Evolutionary conservation across 2,888 invertebrate species (phyloP), one percentile per base, ranked within the genome.

Genomic region (Cheilosia impressa): DNA sequence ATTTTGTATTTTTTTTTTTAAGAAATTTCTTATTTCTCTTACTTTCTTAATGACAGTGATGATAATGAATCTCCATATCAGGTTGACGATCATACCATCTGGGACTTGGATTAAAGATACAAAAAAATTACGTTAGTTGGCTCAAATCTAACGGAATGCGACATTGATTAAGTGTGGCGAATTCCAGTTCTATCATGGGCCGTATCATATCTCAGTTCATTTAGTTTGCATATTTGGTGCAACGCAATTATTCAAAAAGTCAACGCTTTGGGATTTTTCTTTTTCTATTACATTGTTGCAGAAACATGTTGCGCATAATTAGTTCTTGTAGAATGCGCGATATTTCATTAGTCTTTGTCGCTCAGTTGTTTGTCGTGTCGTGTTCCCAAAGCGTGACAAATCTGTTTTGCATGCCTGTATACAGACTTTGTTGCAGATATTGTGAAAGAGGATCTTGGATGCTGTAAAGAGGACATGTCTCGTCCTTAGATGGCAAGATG

Each of bases 301-400:
- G 62, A 62, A 7, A 62, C 27, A 62, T 62, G 45, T 62, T 45
- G 62, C 45, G 45, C 45, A 45, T 62, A 31, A 62, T 62, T 45
- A 62, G 17, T 24, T 62, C 60, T 22, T 15, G 19, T 6, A 60
- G 38, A 22, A 58, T 41, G 3, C 7, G 17, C 45, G 9, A 17
- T n/a, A 57, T 38, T 45, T 43, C 62, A 45, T 62, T 43, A 24
- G 43, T 41, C 24, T 27, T 24, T 43, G 45, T 24, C 62, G 27
- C 45, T 62, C 27, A 10, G 38, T 38, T 38, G 27, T 62, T 45
- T 24, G 19, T 45, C 47, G 50, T 63, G 63, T 63, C 63, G 31
- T 31, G 22, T 63, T 63, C 50, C 19, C 31, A 34, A 63, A 63
- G 63, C 63, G 63, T 47, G 47, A 63, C 63, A 63, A 50, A 63